Base-by-base conservation (phyloP, 2,888 invertebrate genomes). In the Meta bourneti region DNA sequence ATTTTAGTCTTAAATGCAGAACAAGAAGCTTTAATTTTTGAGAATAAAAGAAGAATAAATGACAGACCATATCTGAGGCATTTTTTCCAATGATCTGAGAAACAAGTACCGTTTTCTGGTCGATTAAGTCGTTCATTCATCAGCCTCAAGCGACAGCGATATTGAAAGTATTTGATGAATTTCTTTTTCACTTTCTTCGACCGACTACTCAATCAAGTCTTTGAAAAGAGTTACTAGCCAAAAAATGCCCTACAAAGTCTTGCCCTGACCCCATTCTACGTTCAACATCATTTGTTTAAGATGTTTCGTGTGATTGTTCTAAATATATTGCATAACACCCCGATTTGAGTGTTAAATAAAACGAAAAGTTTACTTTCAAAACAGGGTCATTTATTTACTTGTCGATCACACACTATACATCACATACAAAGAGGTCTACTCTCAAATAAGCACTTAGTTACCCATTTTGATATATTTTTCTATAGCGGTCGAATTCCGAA, bases 91-190 rank as follows among this genome's bases (percentile, higher is more conserved):
- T 87, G 79, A 74, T 88, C 69, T 80, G 75, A 19, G 72, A 75
- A 88, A 81, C 88, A 88, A 88, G 81, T 74, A 75, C 81, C 54
- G 19, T 81, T 81, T 81, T 74, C 48, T 81, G 72, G 88, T 69
- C 88, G 88, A 88, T 88, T 88, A 88, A 81, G 81, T 48, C 52
- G 34, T 61, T 69, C 80, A 88, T 88, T 88, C 75, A 88, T 88
- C 88, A 88, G 88, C 88, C 88, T n/a, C n/a, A 74, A 80, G 88
- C 88, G 74, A 80, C 74, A 16, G 52, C 51, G 81, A 88, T 88
- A 88, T 71, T 80, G 81, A 88, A 88, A 88, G 75, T 81, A 51
- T 54, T 78, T 78, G n/a, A 51, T n/a, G 34, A 83, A 83, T 86
- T 78, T 86, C 69, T 78, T 86, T 78, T 78, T 78, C 16, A 49